Percentiles rank a stretch among this genome's conserved stretches.
Evolutionary conservation across 2,888 invertebrate genomes (phyloP).

Genomic region (Caenorhabditis parvicauda): DNA sequence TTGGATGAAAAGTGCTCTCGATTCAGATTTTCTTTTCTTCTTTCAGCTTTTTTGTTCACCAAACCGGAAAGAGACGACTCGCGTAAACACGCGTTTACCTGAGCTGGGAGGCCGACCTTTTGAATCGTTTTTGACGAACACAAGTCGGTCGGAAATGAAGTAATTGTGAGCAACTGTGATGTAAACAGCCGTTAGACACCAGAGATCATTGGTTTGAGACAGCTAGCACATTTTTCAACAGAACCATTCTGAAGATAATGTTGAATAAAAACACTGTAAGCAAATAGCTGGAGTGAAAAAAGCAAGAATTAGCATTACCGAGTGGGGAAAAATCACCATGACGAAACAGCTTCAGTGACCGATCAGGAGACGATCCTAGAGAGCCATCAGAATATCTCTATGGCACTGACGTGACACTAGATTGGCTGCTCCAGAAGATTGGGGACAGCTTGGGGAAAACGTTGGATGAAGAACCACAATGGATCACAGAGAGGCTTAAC

Average conservation of each 20-base stretch:
- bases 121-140: no score
- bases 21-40: no score
- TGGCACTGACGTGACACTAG: slow-evolving; percentile 50
- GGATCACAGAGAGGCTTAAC: slow-evolving; percentile 55
- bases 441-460: slow-evolving; percentile 37
- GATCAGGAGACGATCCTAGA: slow-evolving; percentile 21
- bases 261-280: neutral
- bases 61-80: no score
- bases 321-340: no score
- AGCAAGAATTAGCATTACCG: neutral
- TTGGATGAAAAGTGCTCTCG: no score
- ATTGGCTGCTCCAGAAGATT: slow-evolving; percentile 51
- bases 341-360: slow-evolving; percentile 20
- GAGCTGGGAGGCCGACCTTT: no score
- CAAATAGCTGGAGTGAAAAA: neutral
- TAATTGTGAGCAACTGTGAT: no score
- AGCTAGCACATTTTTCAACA: neutral
- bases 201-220: no score
- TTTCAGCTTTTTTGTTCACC: no score
- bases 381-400: slow-evolving; percentile 36
- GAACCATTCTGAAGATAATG: neutral
- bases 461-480: slow-evolving; percentile 50
- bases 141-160: no score
- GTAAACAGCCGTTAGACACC: no score
- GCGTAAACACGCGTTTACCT: no score